phyloP scores from a whole-genome alignment of 2,888 invertebrate genomes.

The Drosophila mercatorum region DNA sequence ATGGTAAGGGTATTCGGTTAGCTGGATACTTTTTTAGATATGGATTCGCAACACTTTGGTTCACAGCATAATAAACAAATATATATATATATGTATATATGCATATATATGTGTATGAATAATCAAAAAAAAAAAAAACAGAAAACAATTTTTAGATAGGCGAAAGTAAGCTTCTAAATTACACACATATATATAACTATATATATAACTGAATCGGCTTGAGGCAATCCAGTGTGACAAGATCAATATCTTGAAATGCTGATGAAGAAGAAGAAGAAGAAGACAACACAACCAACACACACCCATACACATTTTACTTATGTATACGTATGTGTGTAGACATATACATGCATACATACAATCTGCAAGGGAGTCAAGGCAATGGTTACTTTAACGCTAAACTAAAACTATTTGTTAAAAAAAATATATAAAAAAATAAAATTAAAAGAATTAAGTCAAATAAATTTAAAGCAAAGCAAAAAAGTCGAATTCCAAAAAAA shows the following conservation, averaged over 20 bases:
- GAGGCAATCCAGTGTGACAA: constrained; percentile 49
- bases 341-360: constrained; percentile 36
- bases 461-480: constrained; percentile 1
- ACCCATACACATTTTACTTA: constrained; percentile 43
- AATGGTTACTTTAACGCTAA: constrained; percentile 62
- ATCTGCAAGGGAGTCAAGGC: constrained; percentile 59
- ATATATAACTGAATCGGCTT: constrained; percentile 45
- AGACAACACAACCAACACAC: neutral
- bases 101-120: constrained; percentile 54
- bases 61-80: constrained; percentile 33
- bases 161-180: constrained; percentile 63
- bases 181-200: constrained; percentile 26
- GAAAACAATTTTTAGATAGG: constrained; percentile 72
- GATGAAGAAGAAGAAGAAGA: constrained; percentile 21
- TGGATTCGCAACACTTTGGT: constrained; percentile 36
- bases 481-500: constrained; percentile 8
- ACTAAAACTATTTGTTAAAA: constrained; percentile 61
- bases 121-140: constrained; percentile 54
- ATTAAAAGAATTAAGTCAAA: constrained; percentile 2
- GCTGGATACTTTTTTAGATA: constrained; percentile 23
- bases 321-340: constrained; percentile 37
- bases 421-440: neutral
- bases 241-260: constrained; percentile 33
- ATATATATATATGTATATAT: constrained; percentile 28
- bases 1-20: constrained; percentile 5